These are phyloP conservation scores for Drosophila lacertosa DNA, from an alignment of 1,140 invertebrate species.

Conservation along the genomic window DNA sequence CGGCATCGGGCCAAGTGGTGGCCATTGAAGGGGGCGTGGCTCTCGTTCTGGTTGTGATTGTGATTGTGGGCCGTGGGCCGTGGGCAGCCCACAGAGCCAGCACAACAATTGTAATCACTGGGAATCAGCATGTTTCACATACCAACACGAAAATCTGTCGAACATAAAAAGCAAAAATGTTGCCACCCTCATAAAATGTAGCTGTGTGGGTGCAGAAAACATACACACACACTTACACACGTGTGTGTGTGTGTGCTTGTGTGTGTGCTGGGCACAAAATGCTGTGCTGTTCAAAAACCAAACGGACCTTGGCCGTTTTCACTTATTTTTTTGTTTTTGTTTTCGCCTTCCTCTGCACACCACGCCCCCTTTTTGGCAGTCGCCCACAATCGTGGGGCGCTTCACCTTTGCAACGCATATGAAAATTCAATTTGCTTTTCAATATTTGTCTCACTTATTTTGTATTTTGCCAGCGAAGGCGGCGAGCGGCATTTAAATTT, in stretches of 20 bases:
- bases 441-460: slow-evolving; percentile 72
- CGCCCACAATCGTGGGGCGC: slow-evolving; percentile 1
- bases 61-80: neutral
- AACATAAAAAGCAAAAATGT: slow-evolving; percentile 80
- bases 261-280: slow-evolving; percentile 49
- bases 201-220: slow-evolving; percentile 57
- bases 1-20: slow-evolving; percentile 46
- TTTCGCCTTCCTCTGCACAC: slow-evolving; percentile 11
- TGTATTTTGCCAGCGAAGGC: slow-evolving; percentile 32
- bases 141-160: slow-evolving; percentile 82
- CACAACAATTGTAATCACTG: slow-evolving; percentile 81
- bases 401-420: slow-evolving; percentile 70
- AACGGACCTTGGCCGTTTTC: slow-evolving; percentile 22
- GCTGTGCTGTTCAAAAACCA: slow-evolving; percentile 61
- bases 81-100: slow-evolving; percentile 18
- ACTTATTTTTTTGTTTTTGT: neutral
- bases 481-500: slow-evolving; percentile 69
- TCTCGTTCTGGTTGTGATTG: neutral
- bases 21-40: neutral
- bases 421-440: slow-evolving; percentile 79
- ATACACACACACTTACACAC: slow-evolving; percentile 18
- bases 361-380: neutral
- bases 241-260: slow-evolving; percentile 10
- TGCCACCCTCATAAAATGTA: slow-evolving; percentile 70
- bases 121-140: slow-evolving; percentile 81